Evolutionary conservation across 2,797 vertebrate species (phyloP).

Genomic region (Hylomyscus alleni): DNA sequence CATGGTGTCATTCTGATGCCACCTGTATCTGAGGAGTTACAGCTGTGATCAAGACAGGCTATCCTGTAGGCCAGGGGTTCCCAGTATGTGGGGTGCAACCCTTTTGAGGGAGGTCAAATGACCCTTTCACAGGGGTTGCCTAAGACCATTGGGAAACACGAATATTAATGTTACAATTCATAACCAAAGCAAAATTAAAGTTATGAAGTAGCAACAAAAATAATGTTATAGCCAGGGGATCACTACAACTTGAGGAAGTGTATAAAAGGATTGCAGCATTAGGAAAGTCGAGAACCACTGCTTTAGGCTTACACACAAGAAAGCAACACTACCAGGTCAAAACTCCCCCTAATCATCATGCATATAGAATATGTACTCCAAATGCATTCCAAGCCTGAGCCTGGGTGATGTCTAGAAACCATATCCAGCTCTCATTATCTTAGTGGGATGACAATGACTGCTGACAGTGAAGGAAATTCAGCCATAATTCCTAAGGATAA

Average conservation of each 20-base stretch:
- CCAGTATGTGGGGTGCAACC: neutral
- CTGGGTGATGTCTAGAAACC: neutral
- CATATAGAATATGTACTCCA: neutral
- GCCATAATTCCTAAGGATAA: neutral
- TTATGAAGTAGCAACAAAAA: neutral
- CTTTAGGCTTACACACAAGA: neutral
- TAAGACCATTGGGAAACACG: neutral
- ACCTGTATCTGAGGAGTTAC: conserved; percentile 4
- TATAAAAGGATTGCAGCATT: neutral
- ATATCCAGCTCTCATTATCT: neutral
- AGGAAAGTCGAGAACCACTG: neutral
- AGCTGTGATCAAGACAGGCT: neutral
- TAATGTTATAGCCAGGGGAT: neutral
- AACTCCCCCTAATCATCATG: neutral
- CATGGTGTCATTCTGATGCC: conserved; percentile 55
- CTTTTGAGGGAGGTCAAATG: neutral
- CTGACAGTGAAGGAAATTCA: neutral
- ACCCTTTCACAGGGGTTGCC: neutral
- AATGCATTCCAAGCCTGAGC: neutral
- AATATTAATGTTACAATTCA: neutral
- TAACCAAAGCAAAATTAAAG: neutral
- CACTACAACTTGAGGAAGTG: neutral
- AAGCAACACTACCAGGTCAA: neutral
- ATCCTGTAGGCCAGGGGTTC: neutral
- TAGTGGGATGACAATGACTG: neutral